These are phyloP conservation scores for Peromyscus attwateri DNA, from an alignment of 2,797 vertebrate species.

Conservation along the genomic window DNA sequence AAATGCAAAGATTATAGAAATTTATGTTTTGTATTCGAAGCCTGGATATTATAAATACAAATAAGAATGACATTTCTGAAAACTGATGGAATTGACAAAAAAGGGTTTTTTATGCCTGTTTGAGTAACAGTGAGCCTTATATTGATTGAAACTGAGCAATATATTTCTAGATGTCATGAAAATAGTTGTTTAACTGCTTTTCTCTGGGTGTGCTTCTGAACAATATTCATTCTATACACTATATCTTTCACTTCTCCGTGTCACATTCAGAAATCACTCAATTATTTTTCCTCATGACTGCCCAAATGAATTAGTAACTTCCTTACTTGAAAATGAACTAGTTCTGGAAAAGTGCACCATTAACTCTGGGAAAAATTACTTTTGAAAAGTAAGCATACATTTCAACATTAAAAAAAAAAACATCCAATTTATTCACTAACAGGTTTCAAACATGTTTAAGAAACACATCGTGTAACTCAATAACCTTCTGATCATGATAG, in stretches of 20 bases:
- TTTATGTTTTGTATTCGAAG: slow-evolving; percentile 77
- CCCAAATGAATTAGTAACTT: not conserved
- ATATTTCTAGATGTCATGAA: not conserved
- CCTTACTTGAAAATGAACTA: slow-evolving; percentile 46
- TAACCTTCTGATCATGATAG: not conserved
- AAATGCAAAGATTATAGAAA: slow-evolving; percentile 77
- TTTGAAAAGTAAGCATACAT: slow-evolving; percentile 13
- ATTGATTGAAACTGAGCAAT: not conserved
- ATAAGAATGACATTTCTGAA: not conserved
- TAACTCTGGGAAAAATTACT: slow-evolving; percentile 17
- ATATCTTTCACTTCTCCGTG: not conserved
- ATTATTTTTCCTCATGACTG: slow-evolving; percentile 35
- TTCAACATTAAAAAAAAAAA: not conserved
- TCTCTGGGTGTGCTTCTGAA: not conserved
- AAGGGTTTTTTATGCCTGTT: not conserved
- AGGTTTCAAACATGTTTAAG: slow-evolving; percentile 26
- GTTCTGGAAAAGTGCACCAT: not conserved
- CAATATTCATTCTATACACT: not conserved
- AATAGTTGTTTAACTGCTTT: not conserved
- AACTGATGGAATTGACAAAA: not conserved
- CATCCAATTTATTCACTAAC: slow-evolving; percentile 30
- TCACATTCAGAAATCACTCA: not conserved
- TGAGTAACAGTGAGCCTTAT: not conserved
- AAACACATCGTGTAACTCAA: slow-evolving; percentile 12
- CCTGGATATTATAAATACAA: slow-evolving; percentile 49